Evolutionary conservation across 2,888 invertebrate genomes (phyloP).

Genomic region (Melinaea menophilus): DNA sequence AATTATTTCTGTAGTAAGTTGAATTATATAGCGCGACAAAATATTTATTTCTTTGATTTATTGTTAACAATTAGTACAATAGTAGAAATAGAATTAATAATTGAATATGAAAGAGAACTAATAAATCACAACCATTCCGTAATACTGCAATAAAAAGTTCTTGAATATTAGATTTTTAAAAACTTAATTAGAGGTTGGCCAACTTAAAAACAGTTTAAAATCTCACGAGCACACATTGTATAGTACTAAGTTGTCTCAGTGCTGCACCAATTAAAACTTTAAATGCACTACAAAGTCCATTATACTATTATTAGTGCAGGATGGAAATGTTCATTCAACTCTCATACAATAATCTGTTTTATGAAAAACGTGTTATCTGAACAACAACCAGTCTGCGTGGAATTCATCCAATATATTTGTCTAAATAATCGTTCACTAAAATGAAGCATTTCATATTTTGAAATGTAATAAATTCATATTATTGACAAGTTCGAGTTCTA

Average conservation of each 20-base stretch:
- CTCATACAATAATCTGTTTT: not conserved
- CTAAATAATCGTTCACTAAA: not conserved
- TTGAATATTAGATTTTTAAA: not conserved
- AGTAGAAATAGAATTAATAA: not conserved
- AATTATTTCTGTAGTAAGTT: no score
- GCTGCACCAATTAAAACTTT: constrained; percentile 33
- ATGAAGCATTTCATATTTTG: no score
- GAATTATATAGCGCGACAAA: no score
- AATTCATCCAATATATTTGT: not conserved
- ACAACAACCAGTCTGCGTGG: not conserved
- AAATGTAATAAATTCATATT: no score
- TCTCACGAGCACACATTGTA: constrained; percentile 23
- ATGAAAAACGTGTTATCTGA: not conserved
- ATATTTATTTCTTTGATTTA: no score
- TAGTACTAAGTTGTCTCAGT: constrained; percentile 19
- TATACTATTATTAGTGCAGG: constrained; percentile 29
- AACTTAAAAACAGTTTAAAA: constrained; percentile 23
- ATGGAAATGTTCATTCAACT: constrained; percentile 15
- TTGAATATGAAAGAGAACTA: not conserved
- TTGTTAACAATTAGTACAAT: no score
- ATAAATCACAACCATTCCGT: not conserved
- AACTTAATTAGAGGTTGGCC: constrained; percentile 16
- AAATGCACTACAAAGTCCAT: constrained; percentile 26
- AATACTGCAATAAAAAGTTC: not conserved
- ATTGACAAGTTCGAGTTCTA: no score